Percentiles rank a stretch among this genome's conserved stretches.
Conservation (phyloP, 2,113 vertebrate species). For the human (Homo sapiens) region DNA sequence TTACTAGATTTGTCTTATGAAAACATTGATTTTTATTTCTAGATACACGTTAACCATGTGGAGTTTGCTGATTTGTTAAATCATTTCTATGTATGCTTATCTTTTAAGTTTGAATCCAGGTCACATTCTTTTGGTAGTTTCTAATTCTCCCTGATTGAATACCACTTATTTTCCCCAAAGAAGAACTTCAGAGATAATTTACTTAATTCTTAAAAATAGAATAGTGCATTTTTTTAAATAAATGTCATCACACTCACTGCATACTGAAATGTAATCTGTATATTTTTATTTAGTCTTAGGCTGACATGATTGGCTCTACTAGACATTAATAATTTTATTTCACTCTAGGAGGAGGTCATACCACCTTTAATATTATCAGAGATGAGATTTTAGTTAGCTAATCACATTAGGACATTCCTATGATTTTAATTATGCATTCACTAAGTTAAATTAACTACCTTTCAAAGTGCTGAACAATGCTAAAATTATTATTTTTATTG, state of each 20-base stretch:
- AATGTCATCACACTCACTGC: neutral
- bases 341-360: neutral
- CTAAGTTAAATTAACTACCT: conserved; percentile 32
- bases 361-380: conserved; percentile 7
- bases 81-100: neutral
- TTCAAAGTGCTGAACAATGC: neutral
- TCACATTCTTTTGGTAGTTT: neutral
- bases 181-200: neutral
- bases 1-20: conserved; percentile 18
- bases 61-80: neutral
- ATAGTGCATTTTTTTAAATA: neutral
- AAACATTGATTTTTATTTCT: neutral
- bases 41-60: neutral
- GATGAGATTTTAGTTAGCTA: conserved; percentile 43
- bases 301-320: conserved; percentile 27
- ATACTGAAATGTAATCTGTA: neutral
- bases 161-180: neutral
- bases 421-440: conserved; percentile 38
- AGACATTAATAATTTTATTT: conserved; percentile 38
- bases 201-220: neutral
- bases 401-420: neutral
- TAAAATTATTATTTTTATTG: conserved; percentile 68
- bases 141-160: neutral
- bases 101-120: neutral
- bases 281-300: neutral